Base-by-base conservation (phyloP, 1,140 invertebrate genomes). In the Pachyrhynchus sulphureomaculatus region DNA sequence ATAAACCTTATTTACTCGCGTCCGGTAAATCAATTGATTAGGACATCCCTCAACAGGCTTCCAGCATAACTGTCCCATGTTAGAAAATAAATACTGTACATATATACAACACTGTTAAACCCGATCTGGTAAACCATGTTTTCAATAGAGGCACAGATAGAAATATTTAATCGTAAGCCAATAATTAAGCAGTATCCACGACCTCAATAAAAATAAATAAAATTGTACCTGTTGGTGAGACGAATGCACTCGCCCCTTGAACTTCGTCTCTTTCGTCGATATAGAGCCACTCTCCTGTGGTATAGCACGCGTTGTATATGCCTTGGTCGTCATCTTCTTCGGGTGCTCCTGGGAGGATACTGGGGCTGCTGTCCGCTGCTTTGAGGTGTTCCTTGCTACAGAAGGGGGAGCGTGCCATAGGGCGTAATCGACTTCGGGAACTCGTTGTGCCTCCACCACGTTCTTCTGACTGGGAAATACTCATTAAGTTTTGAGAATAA, bases 311-410 rank as follows among this genome's bases (percentile, higher is more conserved):
- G 42, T 84, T 79, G 68, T 91, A 89, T 33, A 88, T 75, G n/a
- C 86, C 85, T 58, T 77, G 72, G 68, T 84, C 83, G 33, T 83
- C 85, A 59, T 86, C 85, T 26, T 86, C 85, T 61, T 85, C 84
- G 1, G 81, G 82, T 42, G 81, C 82, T 56, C 84, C 83, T 4
- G 83, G 82, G 70, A 86, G 79, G 4, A 85, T 83, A 52, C 84
- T 84, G 9, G 83, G 84, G 75, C 83, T 87, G 0, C 84, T 84
- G 58, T 83, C 83, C 0, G 81, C 77, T 67, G 84, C 82, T 34
- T 85, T 85, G 17, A 93, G 76, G 62, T 86, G 87, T 68, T 91
- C 88, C 76, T 89, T 75, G 73, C 87, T 84, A 63, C 86, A 82
- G 60, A 88, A 86, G 13, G 87, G 88, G 8, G 88, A 90, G 68